Conservation (phyloP, 2,113 vertebrate species). For the Sterrhoptilus dennistouni region DNA sequence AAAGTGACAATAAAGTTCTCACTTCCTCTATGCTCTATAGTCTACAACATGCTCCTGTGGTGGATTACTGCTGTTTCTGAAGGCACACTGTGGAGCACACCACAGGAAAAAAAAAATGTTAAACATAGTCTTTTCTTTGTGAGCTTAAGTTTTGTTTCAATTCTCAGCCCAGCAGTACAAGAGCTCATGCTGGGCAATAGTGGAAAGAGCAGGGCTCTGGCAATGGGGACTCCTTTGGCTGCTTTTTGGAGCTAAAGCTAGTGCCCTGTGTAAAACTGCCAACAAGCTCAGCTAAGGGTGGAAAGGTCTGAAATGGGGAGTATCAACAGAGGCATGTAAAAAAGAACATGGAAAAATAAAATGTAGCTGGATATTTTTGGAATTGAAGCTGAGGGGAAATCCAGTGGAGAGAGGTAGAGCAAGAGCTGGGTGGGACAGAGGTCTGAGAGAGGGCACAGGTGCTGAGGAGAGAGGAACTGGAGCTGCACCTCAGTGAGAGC, state of each 20-base stretch:
- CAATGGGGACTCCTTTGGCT: neutral
- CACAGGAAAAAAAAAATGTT: neutral
- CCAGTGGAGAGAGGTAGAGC: neutral
- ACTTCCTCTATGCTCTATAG: neutral
- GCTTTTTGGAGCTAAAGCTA: neutral
- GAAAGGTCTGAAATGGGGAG: neutral
- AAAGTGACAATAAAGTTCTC: neutral
- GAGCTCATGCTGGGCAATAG: neutral
- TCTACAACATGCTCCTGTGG: neutral
- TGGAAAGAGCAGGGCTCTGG: neutral
- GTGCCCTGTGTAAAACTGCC: neutral
- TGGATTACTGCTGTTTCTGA: neutral
- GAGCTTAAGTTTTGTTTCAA: neutral
- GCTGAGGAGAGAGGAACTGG: fast-evolving
- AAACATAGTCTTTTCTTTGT: neutral
- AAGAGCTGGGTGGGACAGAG: neutral
- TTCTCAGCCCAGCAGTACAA: neutral
- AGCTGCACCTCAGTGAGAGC: neutral
- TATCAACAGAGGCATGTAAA: neutral
- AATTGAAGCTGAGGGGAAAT: neutral
- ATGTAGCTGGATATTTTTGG: neutral
- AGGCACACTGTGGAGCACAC: neutral
- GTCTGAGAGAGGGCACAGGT: neutral
- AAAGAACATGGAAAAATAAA: neutral
- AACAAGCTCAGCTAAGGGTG: neutral